phyloP scores from a whole-genome alignment of 2,113 vertebrate genomes.

The Haemorhous mexicanus region DNA sequence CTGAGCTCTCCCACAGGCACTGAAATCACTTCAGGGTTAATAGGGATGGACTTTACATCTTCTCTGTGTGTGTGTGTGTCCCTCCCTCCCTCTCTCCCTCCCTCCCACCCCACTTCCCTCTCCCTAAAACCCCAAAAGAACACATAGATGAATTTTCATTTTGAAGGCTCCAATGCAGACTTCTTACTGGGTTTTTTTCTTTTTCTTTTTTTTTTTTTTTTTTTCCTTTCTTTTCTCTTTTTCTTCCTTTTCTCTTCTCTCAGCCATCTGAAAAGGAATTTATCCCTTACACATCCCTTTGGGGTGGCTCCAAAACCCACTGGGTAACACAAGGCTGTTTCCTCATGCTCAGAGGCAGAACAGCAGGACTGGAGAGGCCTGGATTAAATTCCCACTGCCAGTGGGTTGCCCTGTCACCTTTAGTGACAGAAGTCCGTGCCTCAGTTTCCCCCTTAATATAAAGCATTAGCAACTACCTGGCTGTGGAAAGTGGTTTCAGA shows the following conservation, averaged over 20 bases:
- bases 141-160: neutral
- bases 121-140: neutral
- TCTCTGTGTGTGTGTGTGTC: neutral
- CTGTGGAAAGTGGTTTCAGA: neutral
- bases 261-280: neutral
- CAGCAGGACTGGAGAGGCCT: neutral
- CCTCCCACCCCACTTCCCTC: neutral
- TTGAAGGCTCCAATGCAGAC: neutral
- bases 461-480: neutral
- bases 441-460: neutral
- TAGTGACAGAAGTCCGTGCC: neutral
- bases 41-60: neutral
- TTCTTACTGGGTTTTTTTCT: neutral
- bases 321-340: neutral
- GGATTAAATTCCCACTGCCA: neutral
- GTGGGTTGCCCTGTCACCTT: neutral
- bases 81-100: neutral
- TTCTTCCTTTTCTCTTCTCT: neutral
- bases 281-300: neutral
- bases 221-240: accelerated
- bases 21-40: neutral
- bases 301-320: neutral
- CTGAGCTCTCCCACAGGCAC: neutral
- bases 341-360: neutral
- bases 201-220: no score